Evolutionary conservation across 2,113 vertebrate genomes (phyloP).

Genomic region (Anser cygnoides): DNA sequence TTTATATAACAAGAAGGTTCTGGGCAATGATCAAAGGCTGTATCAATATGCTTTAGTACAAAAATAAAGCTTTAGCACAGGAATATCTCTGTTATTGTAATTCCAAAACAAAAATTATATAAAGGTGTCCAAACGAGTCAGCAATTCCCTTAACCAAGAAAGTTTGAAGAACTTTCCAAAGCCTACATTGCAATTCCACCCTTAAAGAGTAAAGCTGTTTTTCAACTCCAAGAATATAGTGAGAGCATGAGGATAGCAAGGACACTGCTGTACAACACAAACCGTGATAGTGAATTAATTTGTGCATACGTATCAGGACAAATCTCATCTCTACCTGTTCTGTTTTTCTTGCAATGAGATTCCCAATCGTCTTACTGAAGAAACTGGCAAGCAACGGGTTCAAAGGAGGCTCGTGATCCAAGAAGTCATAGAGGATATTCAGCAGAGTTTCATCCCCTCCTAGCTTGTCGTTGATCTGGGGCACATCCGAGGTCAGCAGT

Average conservation of each 20-base stretch:
- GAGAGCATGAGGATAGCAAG: fast-evolving
- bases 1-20: background rate
- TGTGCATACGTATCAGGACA: background rate
- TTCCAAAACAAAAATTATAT: background rate
- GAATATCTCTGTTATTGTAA: background rate
- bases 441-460: slow-evolving; percentile 89
- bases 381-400: slow-evolving; percentile 97
- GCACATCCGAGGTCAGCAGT: slow-evolving; percentile 94
- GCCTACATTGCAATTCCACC: fast-evolving
- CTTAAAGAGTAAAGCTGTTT: fast-evolving
- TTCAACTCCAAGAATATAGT: fast-evolving
- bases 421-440: slow-evolving; percentile 89
- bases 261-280: fast-evolving
- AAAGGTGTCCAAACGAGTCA: fast-evolving
- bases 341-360: slow-evolving; percentile 93
- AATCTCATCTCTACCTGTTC: slow-evolving; percentile 83
- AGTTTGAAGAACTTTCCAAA: fast-evolving
- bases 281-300: fast-evolving
- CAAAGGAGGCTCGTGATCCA: slow-evolving; percentile 90
- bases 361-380: slow-evolving; percentile 98
- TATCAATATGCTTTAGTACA: too few species aligned
- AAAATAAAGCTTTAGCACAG: background rate
- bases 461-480: slow-evolving; percentile 92
- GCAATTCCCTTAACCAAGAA: background rate
- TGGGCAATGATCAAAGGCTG: background rate